Evolutionary conservation across 2,888 invertebrate genomes (phyloP), one percentile per base, ranked within the genome.

Genomic region (Neoscelio sp.): DNA sequence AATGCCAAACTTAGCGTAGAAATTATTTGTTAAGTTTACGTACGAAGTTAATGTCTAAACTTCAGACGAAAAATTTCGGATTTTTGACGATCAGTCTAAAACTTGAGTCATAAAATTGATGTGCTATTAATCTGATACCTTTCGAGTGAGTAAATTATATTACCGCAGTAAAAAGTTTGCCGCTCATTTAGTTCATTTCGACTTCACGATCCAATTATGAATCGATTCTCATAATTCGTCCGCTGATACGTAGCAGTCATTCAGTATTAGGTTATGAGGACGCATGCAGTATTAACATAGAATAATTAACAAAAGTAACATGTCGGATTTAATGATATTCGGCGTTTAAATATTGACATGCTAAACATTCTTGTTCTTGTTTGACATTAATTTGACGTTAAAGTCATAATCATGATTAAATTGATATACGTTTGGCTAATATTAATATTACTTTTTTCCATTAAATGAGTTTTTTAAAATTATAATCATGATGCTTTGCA

Each of bases 151-250:
- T 42, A 48, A 71, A 60, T 71, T 60, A 42, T 52, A 50, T 50
- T 20, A 13, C 40, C 12, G 42, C 38, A 52, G 17, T 60, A 71
- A 71, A 60, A 71, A 70, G 70, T 71, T 70, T 8, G 20, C 2
- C 50, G 38, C 30, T 35, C 60, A 35, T 71, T 48, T 44, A 54
- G 28, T 44, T 26, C 10, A 40, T 58, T 58, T n/a, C 35, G 46
- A 62, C 35, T 62, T 62, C 33, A 13, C 33, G 42, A 42, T 54
- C 54, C 26, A 52, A 52, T 44, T 62, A 52, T 62, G 52, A 52
- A 71, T 52, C 44, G 62, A 58, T 58, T 48, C 48, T 12, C 58
- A 20, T 58, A 70, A 70, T 58, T 70, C 48, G 58, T 28, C 58
- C 48, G 58, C 10, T 46, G 40, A 13, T 58, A 17, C 28, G 38